A percentile compares a stretch with the other conserved stretches of the same genome.
These are phyloP conservation scores for Agapetus fuscipes DNA, from an alignment of 2,888 invertebrate genomes.

Conservation along the genomic window DNA sequence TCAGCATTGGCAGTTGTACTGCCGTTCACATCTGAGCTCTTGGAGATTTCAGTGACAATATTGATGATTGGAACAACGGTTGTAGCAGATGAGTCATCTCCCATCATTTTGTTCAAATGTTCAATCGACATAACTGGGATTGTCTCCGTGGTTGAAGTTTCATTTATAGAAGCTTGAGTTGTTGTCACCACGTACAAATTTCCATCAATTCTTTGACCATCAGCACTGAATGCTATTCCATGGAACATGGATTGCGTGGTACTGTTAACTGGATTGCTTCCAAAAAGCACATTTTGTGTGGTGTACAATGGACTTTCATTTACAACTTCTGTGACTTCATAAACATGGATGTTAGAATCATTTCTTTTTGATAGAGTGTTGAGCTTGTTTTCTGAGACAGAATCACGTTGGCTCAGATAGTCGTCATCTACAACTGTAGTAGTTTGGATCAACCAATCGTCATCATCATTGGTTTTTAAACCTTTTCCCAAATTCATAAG, in stretches of 20 bases:
- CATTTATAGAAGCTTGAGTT: conserved; percentile 7
- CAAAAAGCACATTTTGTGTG: conserved; percentile 10
- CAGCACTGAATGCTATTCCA: not conserved
- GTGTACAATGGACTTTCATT: conserved; percentile 15
- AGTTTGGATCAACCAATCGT: conserved; percentile 12
- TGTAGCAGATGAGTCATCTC: not conserved
- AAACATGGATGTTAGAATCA: not conserved
- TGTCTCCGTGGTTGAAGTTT: conserved; percentile 2
- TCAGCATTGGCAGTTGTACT: not conserved
- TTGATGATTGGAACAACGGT: not conserved
- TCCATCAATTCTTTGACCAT: conserved; percentile 6
- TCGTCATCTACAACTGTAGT: conserved; percentile 5
- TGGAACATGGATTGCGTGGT: not conserved
- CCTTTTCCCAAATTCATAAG: not conserved
- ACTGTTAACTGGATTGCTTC: conserved; percentile 1
- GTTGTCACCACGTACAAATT: conserved; percentile 11
- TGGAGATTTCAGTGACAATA: conserved; percentile 3
- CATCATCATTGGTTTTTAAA: conserved; percentile 7
- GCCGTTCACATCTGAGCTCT: not conserved
- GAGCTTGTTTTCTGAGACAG: not conserved
- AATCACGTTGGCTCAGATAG: conserved; percentile 3
- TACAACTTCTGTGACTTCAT: conserved; percentile 19
- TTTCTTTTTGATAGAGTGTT: not conserved
- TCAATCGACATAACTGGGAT: conserved; percentile 1
- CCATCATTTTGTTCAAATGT: conserved; percentile 1